phyloP scores from a whole-genome alignment of 2,888 invertebrate genomes.

The Lomographa bimaculata region DNA sequence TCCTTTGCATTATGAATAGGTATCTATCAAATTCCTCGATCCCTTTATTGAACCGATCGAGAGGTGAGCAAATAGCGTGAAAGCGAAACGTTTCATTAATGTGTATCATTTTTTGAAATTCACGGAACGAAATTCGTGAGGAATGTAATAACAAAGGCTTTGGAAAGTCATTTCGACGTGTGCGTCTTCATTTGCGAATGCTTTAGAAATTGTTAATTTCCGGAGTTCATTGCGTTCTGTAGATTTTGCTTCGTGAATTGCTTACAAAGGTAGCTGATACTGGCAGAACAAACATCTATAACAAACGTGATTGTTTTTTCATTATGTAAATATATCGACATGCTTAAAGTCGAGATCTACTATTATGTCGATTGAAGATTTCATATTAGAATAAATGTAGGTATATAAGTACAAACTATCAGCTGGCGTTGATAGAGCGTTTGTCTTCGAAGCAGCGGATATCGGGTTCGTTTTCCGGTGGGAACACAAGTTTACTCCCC shows the following conservation, averaged over 20 bases:
- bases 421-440: too few relatives aligned
- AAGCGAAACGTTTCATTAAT: conserved; percentile 54
- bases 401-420: too few relatives aligned
- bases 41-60: conserved; percentile 63
- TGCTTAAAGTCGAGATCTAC: too few relatives aligned
- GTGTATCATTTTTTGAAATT: conserved; percentile 50
- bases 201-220: conserved; percentile 71
- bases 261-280: too few relatives aligned
- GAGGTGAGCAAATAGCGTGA: conserved; percentile 57
- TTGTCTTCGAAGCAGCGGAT: too few relatives aligned
- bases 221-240: conserved; percentile 32
- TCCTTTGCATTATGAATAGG: conserved; percentile 72
- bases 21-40: conserved; percentile 66
- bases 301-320: too few relatives aligned
- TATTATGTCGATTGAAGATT: too few relatives aligned
- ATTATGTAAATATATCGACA: too few relatives aligned
- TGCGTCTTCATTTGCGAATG: conserved; percentile 62
- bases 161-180: conserved; percentile 59
- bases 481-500: too few relatives aligned
- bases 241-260: conserved; percentile 10
- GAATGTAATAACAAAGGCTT: conserved; percentile 53
- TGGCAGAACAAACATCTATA: too few relatives aligned
- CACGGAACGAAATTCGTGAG: conserved; percentile 41
- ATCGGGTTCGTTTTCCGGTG: too few relatives aligned
- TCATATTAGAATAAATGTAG: too few relatives aligned